These are phyloP conservation scores for Columba guinea DNA, from an alignment of 2,797 vertebrate species.

Conservation along the genomic window DNA sequence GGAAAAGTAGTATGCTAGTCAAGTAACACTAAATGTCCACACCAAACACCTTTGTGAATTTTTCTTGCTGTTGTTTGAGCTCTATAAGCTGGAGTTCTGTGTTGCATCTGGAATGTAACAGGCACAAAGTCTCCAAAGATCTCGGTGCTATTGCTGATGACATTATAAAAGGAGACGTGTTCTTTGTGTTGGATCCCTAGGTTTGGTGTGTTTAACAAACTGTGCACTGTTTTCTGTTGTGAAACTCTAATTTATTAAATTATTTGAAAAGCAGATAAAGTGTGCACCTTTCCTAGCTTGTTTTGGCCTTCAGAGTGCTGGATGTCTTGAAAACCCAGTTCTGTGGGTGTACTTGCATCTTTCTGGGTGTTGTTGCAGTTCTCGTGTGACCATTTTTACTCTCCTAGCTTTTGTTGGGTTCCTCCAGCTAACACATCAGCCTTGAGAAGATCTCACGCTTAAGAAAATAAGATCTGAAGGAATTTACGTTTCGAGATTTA, in stretches of 20 bases:
- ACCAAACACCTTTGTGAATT: not conserved
- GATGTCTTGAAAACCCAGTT: not conserved
- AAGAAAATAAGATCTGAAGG: not conserved
- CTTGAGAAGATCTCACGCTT: not conserved
- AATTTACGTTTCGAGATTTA: not conserved
- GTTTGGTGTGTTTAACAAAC: not conserved
- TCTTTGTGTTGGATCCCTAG: not conserved
- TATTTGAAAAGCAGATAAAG: not conserved
- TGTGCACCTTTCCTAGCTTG: not conserved
- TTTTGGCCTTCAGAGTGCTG: not conserved
- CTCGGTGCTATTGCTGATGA: fast-evolving
- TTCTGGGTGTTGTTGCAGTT: not conserved
- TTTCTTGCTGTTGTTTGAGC: fast-evolving
- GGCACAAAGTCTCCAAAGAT: not conserved
- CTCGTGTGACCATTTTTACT: not conserved
- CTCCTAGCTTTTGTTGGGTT: not conserved
- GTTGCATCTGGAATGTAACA: not conserved
- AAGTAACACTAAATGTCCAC: not conserved
- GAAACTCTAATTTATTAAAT: not conserved
- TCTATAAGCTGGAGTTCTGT: not conserved
- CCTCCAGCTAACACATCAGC: not conserved
- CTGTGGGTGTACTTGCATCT: not conserved
- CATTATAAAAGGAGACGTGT: fast-evolving
- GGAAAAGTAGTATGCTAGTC: not conserved
- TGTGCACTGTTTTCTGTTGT: not conserved